Evolutionary conservation across 2,797 vertebrate species (phyloP).

Genomic region (Lophotriccus pileatus): DNA sequence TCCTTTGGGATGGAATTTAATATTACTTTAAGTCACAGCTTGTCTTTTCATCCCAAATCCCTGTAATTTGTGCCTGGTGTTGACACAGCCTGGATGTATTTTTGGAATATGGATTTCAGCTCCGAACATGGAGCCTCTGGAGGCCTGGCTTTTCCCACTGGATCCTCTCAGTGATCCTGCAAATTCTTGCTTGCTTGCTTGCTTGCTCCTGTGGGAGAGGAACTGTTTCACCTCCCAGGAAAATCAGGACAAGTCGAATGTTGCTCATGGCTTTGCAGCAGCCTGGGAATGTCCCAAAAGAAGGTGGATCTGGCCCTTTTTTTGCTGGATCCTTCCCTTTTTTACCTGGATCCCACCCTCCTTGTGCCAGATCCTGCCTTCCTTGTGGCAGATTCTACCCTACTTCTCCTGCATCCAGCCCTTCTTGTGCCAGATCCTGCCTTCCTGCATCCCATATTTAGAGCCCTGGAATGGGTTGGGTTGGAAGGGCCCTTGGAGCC

Average conservation of each 20-base stretch:
- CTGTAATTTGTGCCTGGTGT: not conserved
- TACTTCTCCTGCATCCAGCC: not conserved
- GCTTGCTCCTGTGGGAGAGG: not conserved
- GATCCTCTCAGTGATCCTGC: not conserved
- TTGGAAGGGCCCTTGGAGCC: not conserved
- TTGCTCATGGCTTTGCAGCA: not conserved
- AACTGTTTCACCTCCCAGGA: not conserved
- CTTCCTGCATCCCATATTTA: accelerated
- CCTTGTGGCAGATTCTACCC: not conserved
- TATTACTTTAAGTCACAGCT: not conserved
- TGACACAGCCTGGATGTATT: not conserved
- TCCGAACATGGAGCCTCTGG: not conserved
- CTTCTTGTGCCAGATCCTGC: not conserved
- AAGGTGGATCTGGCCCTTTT: not conserved
- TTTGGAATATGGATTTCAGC: not conserved
- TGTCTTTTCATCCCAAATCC: not conserved
- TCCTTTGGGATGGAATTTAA: not conserved
- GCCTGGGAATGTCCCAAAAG: not conserved
- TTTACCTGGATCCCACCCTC: not conserved
- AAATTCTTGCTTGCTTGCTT: too few relatives aligned
- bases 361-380: not conserved
- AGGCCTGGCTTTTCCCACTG: not conserved
- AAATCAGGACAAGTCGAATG: not conserved
- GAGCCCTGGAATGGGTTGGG: not conserved
- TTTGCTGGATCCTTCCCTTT: too few relatives aligned